Percentiles rank a stretch among this genome's conserved stretches.
phyloP scores from a whole-genome alignment of 2,888 invertebrate genomes.

The Zele albiditarsus region DNA sequence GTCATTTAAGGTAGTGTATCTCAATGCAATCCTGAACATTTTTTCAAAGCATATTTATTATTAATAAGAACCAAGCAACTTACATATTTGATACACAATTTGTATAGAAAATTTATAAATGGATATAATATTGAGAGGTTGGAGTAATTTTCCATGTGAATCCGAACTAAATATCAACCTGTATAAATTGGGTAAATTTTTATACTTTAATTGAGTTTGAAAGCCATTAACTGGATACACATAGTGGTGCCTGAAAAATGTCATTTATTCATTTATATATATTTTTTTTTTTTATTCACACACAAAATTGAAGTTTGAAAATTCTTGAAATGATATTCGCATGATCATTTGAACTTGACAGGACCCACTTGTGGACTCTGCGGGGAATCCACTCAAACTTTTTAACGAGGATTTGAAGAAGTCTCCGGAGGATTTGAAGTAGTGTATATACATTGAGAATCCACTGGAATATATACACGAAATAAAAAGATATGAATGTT shows the following conservation, averaged over 20 bases:
- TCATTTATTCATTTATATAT: neutral
- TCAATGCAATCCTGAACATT: too few relatives aligned
- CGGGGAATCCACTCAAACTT: conserved; percentile 61
- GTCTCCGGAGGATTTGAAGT: conserved; percentile 40
- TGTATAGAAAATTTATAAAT: too few relatives aligned
- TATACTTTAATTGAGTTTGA: too few relatives aligned
- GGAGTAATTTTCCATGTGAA: too few relatives aligned
- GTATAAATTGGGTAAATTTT: too few relatives aligned
- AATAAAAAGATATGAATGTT: conserved; percentile 26
- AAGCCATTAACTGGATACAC: too few relatives aligned
- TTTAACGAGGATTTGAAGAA: conserved; percentile 66
- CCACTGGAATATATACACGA: conserved; percentile 34
- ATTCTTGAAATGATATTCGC: conserved; percentile 15
- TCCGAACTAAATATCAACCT: too few relatives aligned
- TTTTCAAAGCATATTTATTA: too few relatives aligned
- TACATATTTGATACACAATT: too few relatives aligned
- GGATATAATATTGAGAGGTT: too few relatives aligned
- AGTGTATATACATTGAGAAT: conserved; percentile 37
- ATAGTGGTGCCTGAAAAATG: neutral
- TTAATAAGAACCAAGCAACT: too few relatives aligned
- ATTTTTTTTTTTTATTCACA: neutral
- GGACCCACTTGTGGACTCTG: conserved; percentile 50
- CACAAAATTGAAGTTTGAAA: neutral
- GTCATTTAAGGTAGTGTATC: too few relatives aligned
- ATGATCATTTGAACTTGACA: conserved; percentile 9